A percentile compares a stretch with the other conserved stretches of the same genome.
Evolutionary conservation across 2,888 invertebrate species (phyloP).

Genomic region (Scaptomyza caliginosa): DNA sequence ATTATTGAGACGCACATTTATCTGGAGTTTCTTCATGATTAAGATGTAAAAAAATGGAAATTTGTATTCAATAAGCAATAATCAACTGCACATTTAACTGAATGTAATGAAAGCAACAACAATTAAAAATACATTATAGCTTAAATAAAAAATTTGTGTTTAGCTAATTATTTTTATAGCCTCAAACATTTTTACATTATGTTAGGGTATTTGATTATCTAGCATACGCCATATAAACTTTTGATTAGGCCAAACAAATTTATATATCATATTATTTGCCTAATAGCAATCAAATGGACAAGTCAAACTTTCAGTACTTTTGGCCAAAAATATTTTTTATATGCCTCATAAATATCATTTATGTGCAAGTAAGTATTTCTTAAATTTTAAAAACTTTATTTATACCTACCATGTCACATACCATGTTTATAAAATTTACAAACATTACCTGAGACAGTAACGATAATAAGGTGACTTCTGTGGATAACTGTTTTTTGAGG

Average conservation of each 20-base stretch:
- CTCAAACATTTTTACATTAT: background rate
- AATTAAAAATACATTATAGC: background rate
- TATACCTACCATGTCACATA: too few relatives aligned
- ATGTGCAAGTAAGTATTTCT: constrained; percentile 6
- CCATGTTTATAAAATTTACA: background rate
- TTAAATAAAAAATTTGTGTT: background rate
- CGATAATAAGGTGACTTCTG: background rate
- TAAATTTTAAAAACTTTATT: too few relatives aligned
- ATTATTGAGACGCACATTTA: constrained; percentile 4
- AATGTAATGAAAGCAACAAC: background rate
- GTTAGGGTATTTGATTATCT: background rate
- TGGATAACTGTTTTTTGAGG: constrained; percentile 18
- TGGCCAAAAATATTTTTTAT: background rate
- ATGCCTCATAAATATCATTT: background rate
- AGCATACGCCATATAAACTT: background rate
- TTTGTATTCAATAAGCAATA: too few relatives aligned
- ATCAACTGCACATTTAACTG: background rate
- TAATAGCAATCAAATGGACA: background rate
- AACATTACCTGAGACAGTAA: constrained; percentile 32
- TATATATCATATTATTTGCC: background rate
- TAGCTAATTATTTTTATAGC: background rate
- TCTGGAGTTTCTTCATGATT: constrained; percentile 8
- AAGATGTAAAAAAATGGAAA: background rate
- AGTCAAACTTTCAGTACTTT: constrained; percentile 3
- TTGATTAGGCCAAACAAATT: background rate